Evolutionary conservation across 2,113 vertebrate species (phyloP), one percentile per base, ranked within the genome.

Genomic region (Anhinga anhinga): DNA sequence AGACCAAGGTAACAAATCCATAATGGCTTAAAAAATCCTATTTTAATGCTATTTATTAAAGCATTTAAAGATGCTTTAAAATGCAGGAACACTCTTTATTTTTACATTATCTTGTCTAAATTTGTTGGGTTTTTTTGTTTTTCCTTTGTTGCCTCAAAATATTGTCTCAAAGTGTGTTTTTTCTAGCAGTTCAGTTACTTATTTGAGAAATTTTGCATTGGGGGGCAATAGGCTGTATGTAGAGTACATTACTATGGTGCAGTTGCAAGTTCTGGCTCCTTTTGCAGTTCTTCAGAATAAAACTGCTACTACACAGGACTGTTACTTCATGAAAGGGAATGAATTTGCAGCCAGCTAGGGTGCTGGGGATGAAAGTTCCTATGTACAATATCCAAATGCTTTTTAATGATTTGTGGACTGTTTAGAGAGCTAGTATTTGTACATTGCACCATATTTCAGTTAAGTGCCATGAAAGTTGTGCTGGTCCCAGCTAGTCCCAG

Each of bases 1-100:
- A 90, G 98, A 99, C 30, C 99, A 98, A 99, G 98, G 99, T 98
- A 98, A 94, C 6, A 63, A 82, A 40, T 81, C n/a, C 10, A 3
- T 7, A 72, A 50, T 42, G 13, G 29, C 55, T 65, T 71, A 55
- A 78, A 84, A 78, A 22, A 9, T 67, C 15, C 18, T 44, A 9
- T 62, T 84, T 87, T 59, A 84, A 27, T 79, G 16, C 6, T 83
- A 61, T 55, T 58, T 79, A 44, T 85, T 55, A 40, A 82, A 93
- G 11, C 18, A 29, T 67, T 81, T 84, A 55, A 81, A 79, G 63
- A n/a, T 40, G 27, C 7, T 50, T 59, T 63, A 82, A 62, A 61
- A n/a, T 82, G 34, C 38, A 69, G 25, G 15, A 94, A 13, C 6
- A 18, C 16, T 79, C 12, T 49, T 53, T 30, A 52, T 78, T 92